A percentile compares a stretch with the other conserved stretches of the same genome.
phyloP scores from a whole-genome alignment of 1,140 invertebrate genomes.

The Apocrypta bakeri region DNA sequence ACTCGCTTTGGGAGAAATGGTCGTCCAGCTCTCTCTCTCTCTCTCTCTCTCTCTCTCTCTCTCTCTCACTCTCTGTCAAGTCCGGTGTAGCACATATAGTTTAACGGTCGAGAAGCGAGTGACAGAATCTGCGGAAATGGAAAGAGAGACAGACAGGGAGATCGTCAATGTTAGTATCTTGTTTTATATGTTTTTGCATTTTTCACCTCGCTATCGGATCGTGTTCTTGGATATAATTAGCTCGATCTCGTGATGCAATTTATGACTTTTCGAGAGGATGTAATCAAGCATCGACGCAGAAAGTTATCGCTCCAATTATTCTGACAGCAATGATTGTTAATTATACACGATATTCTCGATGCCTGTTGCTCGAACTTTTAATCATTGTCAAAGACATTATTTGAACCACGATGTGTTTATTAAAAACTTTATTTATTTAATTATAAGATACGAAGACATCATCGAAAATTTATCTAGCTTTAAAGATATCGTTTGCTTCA shows the following conservation, averaged over 20 bases:
- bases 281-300: neutral
- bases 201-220: neutral
- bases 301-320: neutral
- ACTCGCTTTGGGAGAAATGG: conserved; percentile 63
- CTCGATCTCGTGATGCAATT: neutral
- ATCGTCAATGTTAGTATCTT: neutral
- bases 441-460: no score
- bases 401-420: no score
- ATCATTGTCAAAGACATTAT: neutral
- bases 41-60: neutral
- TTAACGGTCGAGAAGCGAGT: conserved; percentile 31
- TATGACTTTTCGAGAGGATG: neutral
- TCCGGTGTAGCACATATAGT: conserved; percentile 4
- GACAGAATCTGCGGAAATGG: neutral
- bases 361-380: neutral
- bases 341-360: neutral
- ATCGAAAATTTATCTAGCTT: no score
- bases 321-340: neutral
- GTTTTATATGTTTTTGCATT: conserved; percentile 10
- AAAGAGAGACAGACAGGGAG: neutral
- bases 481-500: no score
- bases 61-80: neutral
- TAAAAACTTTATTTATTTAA: no score
- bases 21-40: conserved; percentile 11
- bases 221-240: conserved; percentile 36